These are phyloP conservation scores for Prolemur simus DNA, from an alignment of 2,113 vertebrate genomes.

Conservation along the genomic window DNA sequence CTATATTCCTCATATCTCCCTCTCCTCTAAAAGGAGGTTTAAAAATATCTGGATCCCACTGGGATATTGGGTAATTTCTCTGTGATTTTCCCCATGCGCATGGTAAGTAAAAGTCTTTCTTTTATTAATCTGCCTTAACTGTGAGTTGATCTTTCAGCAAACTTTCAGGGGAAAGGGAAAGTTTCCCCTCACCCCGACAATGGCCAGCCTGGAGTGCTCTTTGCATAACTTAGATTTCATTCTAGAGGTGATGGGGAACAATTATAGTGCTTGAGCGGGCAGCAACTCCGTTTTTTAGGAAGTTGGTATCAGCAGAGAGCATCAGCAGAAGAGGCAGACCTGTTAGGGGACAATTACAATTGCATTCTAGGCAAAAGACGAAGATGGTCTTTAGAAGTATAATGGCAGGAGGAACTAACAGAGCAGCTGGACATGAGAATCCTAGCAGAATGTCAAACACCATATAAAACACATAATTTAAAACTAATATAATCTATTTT, in stretches of 20 bases:
- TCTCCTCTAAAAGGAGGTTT: too few relatives aligned
- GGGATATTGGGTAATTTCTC: too few relatives aligned
- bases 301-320: neutral
- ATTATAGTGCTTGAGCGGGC: neutral
- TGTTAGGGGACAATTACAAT: neutral
- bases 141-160: too few relatives aligned
- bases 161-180: too few relatives aligned
- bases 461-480: neutral
- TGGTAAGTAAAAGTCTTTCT: too few relatives aligned
- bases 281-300: neutral
- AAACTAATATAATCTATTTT: neutral
- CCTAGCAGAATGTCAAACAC: neutral
- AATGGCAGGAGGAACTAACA: neutral
- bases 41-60: too few relatives aligned
- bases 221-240: neutral
- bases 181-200: too few relatives aligned
- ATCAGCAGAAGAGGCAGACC: neutral
- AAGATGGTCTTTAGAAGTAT: neutral
- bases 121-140: too few relatives aligned
- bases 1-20: too few relatives aligned
- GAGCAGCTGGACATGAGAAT: neutral
- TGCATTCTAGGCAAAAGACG: neutral
- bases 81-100: too few relatives aligned
- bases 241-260: neutral
- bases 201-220: neutral